A percentile compares a stretch with the other conserved stretches of the same genome.
Evolutionary conservation across 1,140 invertebrate species (phyloP).

Genomic region (Sycobia sp.): DNA sequence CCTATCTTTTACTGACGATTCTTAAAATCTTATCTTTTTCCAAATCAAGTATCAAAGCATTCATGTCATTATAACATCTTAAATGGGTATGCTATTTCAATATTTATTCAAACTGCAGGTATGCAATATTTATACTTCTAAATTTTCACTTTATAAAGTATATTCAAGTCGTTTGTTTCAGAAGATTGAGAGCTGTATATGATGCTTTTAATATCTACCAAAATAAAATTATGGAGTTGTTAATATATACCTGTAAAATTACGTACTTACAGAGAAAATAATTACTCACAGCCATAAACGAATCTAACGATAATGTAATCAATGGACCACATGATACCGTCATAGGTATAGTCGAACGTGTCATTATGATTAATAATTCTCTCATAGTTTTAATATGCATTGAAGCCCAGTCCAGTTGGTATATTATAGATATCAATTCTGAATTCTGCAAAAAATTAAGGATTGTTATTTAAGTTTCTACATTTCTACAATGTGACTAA

Average conservation of each 20-base stretch:
- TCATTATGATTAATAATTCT: not conserved
- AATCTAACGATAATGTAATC: not conserved
- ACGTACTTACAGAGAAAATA: too few relatives aligned
- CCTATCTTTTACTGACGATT: too few relatives aligned
- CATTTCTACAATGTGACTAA: not conserved
- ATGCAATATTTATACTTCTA: too few relatives aligned
- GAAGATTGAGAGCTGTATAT: conserved; percentile 18
- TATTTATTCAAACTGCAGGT: too few relatives aligned
- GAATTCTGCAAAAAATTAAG: not conserved
- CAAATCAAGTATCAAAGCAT: too few relatives aligned
- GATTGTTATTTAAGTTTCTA: not conserved
- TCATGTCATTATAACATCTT: too few relatives aligned
- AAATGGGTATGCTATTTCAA: too few relatives aligned
- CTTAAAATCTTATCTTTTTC: too few relatives aligned
- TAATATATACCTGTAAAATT: not conserved
- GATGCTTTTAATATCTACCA: conserved; percentile 11
- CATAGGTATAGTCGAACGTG: not conserved
- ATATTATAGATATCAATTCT: not conserved
- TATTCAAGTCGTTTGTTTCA: not conserved
- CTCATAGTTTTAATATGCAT: not conserved
- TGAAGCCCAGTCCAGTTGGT: not conserved
- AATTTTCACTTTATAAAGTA: too few relatives aligned
- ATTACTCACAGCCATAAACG: conserved; percentile 17
- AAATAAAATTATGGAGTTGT: not conserved
- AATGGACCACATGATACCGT: not conserved